A percentile compares a stretch with the other conserved stretches of the same genome.
Conservation (phyloP, 1,140 invertebrate species). For the Physella acuta region DNA sequence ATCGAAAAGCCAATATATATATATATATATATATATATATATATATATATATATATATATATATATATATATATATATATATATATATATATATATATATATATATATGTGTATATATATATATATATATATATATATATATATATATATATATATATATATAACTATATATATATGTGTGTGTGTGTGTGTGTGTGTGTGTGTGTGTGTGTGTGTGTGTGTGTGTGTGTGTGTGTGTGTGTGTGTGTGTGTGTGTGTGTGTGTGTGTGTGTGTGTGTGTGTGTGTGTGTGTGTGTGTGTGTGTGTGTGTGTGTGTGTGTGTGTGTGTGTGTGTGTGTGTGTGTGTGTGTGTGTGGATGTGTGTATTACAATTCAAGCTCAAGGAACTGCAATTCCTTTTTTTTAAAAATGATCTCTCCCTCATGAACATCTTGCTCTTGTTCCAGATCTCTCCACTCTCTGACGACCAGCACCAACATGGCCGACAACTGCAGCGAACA, state of each 20-base stretch:
- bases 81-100: neutral
- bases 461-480: neutral
- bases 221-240: constrained; percentile 6
- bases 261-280: too few species aligned
- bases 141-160: neutral
- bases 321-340: neutral
- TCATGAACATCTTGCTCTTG: neutral
- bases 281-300: neutral
- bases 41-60: constrained; percentile 1
- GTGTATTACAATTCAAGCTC: neutral
- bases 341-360: too few species aligned
- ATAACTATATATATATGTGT: neutral
- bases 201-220: constrained; percentile 4
- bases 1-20: too few species aligned
- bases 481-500: neutral
- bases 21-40: neutral
- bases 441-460: neutral
- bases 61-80: constrained; percentile 1
- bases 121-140: neutral
- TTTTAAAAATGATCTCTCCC: neutral
- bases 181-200: constrained; percentile 6
- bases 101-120: neutral
- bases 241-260: neutral
- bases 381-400: neutral
- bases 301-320: constrained; percentile 3